Evolutionary conservation across 2,797 vertebrate genomes (phyloP).

Genomic region (Columba guinea): DNA sequence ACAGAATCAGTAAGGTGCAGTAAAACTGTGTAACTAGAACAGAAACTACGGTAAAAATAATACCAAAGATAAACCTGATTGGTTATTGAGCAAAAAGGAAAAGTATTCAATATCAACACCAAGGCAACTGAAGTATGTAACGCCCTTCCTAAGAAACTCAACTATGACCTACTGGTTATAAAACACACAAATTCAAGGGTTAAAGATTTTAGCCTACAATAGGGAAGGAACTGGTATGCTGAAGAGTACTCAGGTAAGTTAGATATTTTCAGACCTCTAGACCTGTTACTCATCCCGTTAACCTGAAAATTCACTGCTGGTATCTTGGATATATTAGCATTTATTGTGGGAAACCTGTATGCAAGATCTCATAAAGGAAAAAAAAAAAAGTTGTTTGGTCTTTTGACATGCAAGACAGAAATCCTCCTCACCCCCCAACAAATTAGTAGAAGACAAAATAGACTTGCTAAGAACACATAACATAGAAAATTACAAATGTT

Average conservation of each 20-base stretch:
- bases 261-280: background rate
- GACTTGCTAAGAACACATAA: background rate
- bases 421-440: background rate
- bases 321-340: background rate
- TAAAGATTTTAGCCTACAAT: background rate
- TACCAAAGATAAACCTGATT: background rate
- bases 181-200: background rate
- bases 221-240: background rate
- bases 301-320: background rate
- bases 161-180: background rate
- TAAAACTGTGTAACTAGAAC: background rate
- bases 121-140: background rate
- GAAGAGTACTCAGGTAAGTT: background rate
- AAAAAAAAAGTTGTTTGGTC: background rate
- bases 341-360: background rate
- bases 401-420: background rate
- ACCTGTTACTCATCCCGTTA: background rate
- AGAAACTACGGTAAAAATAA: background rate
- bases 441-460: background rate
- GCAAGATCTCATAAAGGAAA: background rate
- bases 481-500: background rate
- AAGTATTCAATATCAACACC: background rate
- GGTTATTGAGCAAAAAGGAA: background rate
- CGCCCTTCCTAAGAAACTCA: background rate
- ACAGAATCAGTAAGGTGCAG: background rate